Percentiles rank a stretch among this genome's conserved stretches.
These are phyloP conservation scores for Coracias cyanogaster DNA, from an alignment of 2,797 vertebrate genomes.

Conservation along the genomic window DNA sequence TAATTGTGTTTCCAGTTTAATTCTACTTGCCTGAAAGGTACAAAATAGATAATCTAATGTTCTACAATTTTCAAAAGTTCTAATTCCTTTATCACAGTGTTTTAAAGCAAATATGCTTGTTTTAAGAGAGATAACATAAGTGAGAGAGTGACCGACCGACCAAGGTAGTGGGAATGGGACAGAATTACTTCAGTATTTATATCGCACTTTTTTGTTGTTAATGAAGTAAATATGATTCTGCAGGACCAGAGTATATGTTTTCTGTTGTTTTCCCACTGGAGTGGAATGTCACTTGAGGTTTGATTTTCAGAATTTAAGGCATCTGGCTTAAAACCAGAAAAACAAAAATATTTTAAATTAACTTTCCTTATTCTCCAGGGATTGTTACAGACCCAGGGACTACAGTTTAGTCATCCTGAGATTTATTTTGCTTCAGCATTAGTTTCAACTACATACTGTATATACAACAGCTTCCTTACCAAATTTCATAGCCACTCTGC, in stretches of 20 bases:
- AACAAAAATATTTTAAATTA: constrained; percentile 77
- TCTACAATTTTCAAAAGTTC: background rate
- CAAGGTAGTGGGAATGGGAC: background rate
- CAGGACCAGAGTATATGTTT: background rate
- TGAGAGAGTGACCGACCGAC: background rate
- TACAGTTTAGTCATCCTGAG: constrained; percentile 63
- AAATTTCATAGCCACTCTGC: constrained; percentile 45
- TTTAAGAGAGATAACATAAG: background rate
- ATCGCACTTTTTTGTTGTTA: background rate
- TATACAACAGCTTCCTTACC: constrained; percentile 60
- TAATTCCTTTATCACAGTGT: background rate
- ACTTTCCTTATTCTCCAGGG: constrained; percentile 70
- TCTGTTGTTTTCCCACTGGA: constrained; percentile 68
- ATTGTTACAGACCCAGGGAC: constrained; percentile 46
- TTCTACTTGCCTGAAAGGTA: background rate
- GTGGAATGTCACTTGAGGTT: constrained; percentile 65
- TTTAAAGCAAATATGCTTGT: background rate
- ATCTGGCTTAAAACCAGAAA: constrained; percentile 73
- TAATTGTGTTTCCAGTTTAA: background rate
- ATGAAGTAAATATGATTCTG: background rate
- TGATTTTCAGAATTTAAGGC: constrained; percentile 75
- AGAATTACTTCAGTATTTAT: background rate
- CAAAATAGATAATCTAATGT: background rate
- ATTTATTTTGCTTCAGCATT: constrained; percentile 69
- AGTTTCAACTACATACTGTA: constrained; percentile 56